phyloP scores from a whole-genome alignment of 2,888 invertebrate species.

The Lamproptera curius region DNA sequence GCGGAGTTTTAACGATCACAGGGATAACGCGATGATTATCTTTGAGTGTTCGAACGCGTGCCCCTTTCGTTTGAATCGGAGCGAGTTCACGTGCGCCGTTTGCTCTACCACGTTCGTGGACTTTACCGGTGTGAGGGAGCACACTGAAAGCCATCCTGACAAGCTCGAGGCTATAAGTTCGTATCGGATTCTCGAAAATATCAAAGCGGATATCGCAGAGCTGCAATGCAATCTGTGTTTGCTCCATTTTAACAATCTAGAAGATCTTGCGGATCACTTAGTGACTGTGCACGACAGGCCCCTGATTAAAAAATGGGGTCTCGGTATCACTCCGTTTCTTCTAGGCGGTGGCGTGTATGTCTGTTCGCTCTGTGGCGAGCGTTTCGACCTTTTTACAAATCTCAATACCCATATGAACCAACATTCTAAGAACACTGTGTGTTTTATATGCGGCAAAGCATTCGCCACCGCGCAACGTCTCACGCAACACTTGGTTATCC shows the following conservation, averaged over 20 bases:
- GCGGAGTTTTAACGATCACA: conserved; percentile 62
- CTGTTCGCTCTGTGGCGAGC: conserved; percentile 50
- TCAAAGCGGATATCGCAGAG: conserved; percentile 57
- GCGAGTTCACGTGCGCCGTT: conserved; percentile 55
- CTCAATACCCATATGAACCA: conserved; percentile 60
- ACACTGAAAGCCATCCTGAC: conserved; percentile 45
- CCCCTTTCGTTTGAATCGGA: conserved; percentile 63
- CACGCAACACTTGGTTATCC: conserved; percentile 50
- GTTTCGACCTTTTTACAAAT: conserved; percentile 53
- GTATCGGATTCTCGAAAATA: conserved; percentile 38
- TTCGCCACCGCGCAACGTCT: conserved; percentile 51
- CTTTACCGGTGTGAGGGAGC: conserved; percentile 47
- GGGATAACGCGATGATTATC: conserved; percentile 63
- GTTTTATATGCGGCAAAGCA: conserved; percentile 59
- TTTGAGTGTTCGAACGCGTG: conserved; percentile 60
- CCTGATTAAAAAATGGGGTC: conserved; percentile 40
- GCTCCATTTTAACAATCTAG: conserved; percentile 36
- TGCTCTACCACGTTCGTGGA: conserved; percentile 55
- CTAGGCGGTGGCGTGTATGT: conserved; percentile 41
- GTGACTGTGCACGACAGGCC: conserved; percentile 44
- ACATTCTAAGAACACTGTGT: conserved; percentile 64
- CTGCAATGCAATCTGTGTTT: conserved; percentile 54
- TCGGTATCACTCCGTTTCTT: conserved; percentile 56
- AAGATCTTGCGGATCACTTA: conserved; percentile 51
- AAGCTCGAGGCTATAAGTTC: conserved; percentile 45